These are phyloP conservation scores for Trichacis sp. DNA, from an alignment of 2,888 invertebrate species.

Conservation along the genomic window DNA sequence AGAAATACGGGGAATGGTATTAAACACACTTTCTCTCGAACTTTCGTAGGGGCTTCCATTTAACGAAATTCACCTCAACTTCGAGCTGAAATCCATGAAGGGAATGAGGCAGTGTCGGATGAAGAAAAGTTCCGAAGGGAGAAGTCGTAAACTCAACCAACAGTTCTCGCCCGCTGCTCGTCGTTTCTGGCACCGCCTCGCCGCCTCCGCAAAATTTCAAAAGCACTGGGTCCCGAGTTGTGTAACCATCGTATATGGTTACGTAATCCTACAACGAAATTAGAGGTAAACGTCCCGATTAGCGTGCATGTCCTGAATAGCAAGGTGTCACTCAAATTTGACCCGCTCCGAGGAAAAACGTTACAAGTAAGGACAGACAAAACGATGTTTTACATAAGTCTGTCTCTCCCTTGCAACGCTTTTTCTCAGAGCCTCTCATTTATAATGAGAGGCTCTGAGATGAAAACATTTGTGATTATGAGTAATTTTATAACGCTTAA, in stretches of 20 bases:
- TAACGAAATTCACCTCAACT: slow-evolving; percentile 74
- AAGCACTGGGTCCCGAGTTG: slow-evolving; percentile 87
- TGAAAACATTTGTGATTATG: too few relatives aligned
- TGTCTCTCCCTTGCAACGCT: too few relatives aligned
- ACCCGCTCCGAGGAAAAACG: too few relatives aligned
- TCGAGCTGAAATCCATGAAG: slow-evolving; percentile 91
- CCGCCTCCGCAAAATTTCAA: slow-evolving; percentile 92
- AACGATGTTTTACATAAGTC: too few relatives aligned
- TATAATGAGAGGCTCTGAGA: too few relatives aligned
- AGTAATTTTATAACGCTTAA: too few relatives aligned
- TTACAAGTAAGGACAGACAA: too few relatives aligned
- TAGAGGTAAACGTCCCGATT: too few relatives aligned
- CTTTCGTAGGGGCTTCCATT: slow-evolving; percentile 15
- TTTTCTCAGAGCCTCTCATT: too few relatives aligned
- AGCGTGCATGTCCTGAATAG: too few relatives aligned
- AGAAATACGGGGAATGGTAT: not conserved
- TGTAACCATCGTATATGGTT: slow-evolving; percentile 89
- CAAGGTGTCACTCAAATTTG: too few relatives aligned
- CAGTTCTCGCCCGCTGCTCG: slow-evolving; percentile 89
- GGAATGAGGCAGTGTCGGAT: slow-evolving; percentile 81
- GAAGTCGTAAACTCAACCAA: slow-evolving; percentile 91
- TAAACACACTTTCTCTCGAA: not conserved
- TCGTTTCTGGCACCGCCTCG: slow-evolving; percentile 85
- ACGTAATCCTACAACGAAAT: slow-evolving; percentile 81
- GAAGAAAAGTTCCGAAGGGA: slow-evolving; percentile 88